Evolutionary conservation across 2,113 vertebrate species (phyloP), one percentile per base, ranked within the genome.

Genomic region (Pleuronectes platessa): DNA sequence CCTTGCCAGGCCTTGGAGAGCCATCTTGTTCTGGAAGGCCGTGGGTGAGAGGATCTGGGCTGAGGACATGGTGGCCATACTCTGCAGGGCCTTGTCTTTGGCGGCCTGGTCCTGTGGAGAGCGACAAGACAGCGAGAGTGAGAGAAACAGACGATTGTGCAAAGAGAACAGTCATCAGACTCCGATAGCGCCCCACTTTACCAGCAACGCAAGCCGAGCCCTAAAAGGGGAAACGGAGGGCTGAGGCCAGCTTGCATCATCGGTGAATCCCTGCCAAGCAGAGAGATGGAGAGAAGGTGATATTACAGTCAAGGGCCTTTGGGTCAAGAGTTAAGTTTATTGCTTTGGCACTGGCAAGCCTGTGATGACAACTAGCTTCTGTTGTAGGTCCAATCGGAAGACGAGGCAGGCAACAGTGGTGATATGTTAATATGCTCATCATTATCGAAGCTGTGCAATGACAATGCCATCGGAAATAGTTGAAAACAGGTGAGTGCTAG

Each of bases 71-170:
- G 93, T 94, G 88, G 97, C 96, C 96, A 99, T 98, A 88, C 95
- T 98, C 91, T 98, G 97, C 86, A 99, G 95, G 66, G 96, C 97
- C 92, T 98, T 98, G 93, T 98, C 97, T 95, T 99, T 99, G 90
- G 97, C 96, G 85, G 94, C 96, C 95, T 99, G 97, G 89, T 98
- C 97, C 97, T 99, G 71, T 12, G 51, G 76, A 73, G 71, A 68
- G 70, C 23, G 69, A 82, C 23, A 20, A 62, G 54, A 89, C 61
- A 80, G 53, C 1, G 15, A 49, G 53, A 53, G 71, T 68, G 66
- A 93, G 86, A 79, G 61, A 76, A 40, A 78, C 63, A 75, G 61
- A 89, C 76, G 51, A 49, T 69, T n/a, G 84, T 49, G 61, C 67
- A 20, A 26, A 61, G 58, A 73, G 45, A 67, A 64, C 56, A 47